Evolutionary conservation across 2,113 vertebrate genomes (phyloP).

Genomic region (Deroptyus accipitrinus): DNA sequence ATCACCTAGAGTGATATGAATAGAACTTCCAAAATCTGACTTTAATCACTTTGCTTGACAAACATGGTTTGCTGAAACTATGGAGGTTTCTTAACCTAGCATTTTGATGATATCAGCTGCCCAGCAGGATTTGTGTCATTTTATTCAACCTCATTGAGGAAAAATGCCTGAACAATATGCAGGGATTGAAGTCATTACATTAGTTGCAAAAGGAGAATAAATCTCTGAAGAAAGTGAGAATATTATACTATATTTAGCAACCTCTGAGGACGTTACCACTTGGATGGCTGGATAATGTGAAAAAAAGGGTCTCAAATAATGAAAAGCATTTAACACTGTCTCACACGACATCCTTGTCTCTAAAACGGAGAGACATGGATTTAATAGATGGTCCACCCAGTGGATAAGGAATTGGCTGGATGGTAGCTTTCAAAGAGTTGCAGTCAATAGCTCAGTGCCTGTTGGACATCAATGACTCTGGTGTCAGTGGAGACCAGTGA

Average conservation of each 20-base stretch:
- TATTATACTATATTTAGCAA: background rate
- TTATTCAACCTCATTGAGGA: background rate
- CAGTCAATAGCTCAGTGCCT: background rate
- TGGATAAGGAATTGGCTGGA: background rate
- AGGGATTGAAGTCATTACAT: background rate
- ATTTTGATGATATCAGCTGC: slow-evolving; percentile 1
- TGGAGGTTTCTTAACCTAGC: background rate
- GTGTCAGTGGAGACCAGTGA: background rate
- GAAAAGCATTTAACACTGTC: background rate
- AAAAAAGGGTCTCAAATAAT: background rate
- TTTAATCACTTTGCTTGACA: background rate
- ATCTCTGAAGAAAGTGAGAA: background rate
- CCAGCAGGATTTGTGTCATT: background rate
- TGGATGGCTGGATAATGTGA: background rate
- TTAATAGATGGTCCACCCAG: background rate
- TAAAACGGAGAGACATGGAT: background rate
- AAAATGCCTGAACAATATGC: background rate
- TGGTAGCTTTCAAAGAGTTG: background rate
- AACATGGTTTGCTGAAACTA: background rate
- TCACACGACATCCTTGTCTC: background rate
- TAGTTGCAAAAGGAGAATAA: background rate
- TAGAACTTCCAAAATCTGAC: slow-evolving; percentile 29
- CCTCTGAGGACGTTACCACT: background rate
- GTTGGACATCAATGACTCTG: background rate
- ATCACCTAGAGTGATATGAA: background rate